Evolutionary conservation across 2,888 invertebrate genomes (phyloP).

Genomic region (Tolmerus cingulatus): DNA sequence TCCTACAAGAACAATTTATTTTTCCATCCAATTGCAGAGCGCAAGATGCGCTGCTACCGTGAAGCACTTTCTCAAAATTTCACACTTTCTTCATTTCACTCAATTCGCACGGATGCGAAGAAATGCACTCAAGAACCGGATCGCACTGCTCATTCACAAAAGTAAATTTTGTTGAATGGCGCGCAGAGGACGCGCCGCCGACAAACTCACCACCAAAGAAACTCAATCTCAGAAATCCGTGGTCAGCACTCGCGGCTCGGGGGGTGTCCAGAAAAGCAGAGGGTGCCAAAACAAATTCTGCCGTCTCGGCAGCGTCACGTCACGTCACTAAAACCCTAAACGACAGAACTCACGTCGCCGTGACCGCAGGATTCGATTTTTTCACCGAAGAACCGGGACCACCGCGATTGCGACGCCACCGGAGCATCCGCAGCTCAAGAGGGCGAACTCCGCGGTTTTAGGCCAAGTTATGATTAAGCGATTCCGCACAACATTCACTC

Average conservation of each 20-base stretch:
- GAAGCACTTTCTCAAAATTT: not conserved
- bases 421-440: not conserved
- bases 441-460: not conserved
- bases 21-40: not conserved
- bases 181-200: not conserved
- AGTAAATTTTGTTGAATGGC: not conserved
- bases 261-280: not conserved
- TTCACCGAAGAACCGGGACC: not conserved
- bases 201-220: not conserved
- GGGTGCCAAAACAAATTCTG: not conserved
- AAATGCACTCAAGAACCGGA: not conserved
- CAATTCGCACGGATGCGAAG: not conserved
- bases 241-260: not conserved
- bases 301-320: not conserved
- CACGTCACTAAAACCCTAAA: not conserved
- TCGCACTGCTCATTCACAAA: not conserved
- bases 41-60: not conserved
- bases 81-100: not conserved
- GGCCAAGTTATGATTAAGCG: not conserved
- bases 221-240: not conserved
- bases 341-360: not conserved
- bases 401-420: not conserved
- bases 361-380: not conserved
- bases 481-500: not conserved
- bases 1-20: not conserved